Evolutionary conservation across 2,797 vertebrate species (phyloP), one percentile per base, ranked within the genome.

Genomic region (Gymnoscopelus microlampas): DNA sequence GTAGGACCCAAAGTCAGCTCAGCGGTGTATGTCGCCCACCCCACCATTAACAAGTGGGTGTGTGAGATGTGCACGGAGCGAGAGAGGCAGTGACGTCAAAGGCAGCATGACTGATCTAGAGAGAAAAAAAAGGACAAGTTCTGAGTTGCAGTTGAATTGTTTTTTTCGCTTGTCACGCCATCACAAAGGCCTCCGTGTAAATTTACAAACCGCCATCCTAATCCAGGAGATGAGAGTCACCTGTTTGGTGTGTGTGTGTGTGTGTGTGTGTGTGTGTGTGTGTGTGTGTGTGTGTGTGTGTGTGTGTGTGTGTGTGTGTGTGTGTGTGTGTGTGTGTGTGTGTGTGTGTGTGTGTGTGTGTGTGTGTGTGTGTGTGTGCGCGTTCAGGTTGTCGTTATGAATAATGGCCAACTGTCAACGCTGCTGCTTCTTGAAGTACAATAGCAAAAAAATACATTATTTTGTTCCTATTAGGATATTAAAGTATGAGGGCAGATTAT

Each of bases 1-100:
- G 62, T 49, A 13, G 66, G 58, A 80, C 60, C 82, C 80, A 71
- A 74, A 87, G 85, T 87, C 80, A 82, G 80, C 72, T 65, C 66
- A 48, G 68, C 76, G 53, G 57, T 76, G 75, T 44, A 7, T 44
- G 39, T 44, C 39, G 39, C 39, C 39, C 39, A 44, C 39, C 39
- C 39, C 70, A 62, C 81, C 70, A 72, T 51, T 78, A 60, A 44
- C 39, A 44, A 74, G 63, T 65, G 71, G 61, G 35, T 53, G 23
- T 35, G 44, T 58, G 44, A 19, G 24, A 47, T 60, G 29, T 4
- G 59, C 24, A 10, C 39, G 9, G 53, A 4, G 57, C 14, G 61
- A 29, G 49, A 3, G 23, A 29, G 26, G 8, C 39, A 10, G 39
- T 44, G 39, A 44, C 39, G 39, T 44, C 39, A 44, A 10, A 44